Evolutionary conservation across 1,140 invertebrate genomes (phyloP), one percentile per base, ranked within the genome.

Genomic region (Ridgeia piscesae): DNA sequence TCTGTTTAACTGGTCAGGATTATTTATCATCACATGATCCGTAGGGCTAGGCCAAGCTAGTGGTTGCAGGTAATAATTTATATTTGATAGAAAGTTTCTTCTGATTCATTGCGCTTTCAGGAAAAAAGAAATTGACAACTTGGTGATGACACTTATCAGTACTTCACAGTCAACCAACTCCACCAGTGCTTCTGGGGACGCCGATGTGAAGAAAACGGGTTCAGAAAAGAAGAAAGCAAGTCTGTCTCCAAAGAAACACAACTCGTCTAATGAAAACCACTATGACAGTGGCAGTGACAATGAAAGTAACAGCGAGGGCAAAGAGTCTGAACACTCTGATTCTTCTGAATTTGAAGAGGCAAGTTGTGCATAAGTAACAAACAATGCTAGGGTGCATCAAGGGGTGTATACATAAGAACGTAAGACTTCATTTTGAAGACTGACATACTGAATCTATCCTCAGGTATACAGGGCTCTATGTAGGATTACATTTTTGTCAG

Each of bases 91-190:
- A 31, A 91, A 92, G 35, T 31, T 88, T 27, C 21, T 34, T 91
- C 21, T 34, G 34, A 42, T 92, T 89, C 9, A 27, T 14, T 31
- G 91, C 91, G 14, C 90, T 92, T 92, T 42, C 91, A 97, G 98
- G 94, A 98, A 98, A 96, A 98, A 98, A 95, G 97, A 98, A 95
- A 97, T 98, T 35, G 98, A 98, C 94, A 97, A 97, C 93, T 96
- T 98, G 88, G 98, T 98, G 0, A 98, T 98, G 97, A 97, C 97
- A 93, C 97, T 96, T 94, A 96, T 97, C 88, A 96, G 97, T 34
- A 48, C 92, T 88, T 48, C 34, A 11, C 4, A 31, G 2, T 77
- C 58, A 0, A 77, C 58, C 14, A 77, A 77, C 14, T 77, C 58
- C 58, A 77, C 58, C 58, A 31, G 58, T 77, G 4, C 58, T 77